These are phyloP conservation scores for Trichonephila clavipes DNA, from an alignment of 1,140 invertebrate species.

Conservation along the genomic window DNA sequence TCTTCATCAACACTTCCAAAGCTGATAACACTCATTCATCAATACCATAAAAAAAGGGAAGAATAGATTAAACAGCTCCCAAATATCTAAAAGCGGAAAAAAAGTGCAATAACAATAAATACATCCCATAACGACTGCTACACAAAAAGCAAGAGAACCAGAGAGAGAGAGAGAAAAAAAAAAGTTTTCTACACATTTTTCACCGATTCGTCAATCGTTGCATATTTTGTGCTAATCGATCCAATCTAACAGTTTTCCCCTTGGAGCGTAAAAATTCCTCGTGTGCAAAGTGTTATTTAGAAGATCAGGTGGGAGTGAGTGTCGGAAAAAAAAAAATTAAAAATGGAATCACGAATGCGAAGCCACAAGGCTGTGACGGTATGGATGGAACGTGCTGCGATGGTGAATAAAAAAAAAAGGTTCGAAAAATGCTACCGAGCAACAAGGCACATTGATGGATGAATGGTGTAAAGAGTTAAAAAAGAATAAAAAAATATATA, in stretches of 20 bases:
- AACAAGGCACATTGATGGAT: neutral
- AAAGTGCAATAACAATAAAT: too few species aligned
- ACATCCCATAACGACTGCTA: too few species aligned
- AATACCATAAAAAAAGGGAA: too few species aligned
- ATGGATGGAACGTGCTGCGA: neutral
- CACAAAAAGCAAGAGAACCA: too few species aligned
- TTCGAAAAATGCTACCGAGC: neutral
- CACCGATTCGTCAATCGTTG: neutral
- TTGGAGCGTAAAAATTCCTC: conserved; percentile 19
- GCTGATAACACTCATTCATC: too few species aligned
- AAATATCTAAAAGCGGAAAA: too few species aligned
- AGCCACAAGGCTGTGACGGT: neutral
- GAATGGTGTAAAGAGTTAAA: neutral
- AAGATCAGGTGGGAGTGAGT: neutral
- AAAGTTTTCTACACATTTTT: neutral
- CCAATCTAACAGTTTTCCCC: neutral
- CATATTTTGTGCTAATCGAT: conserved; percentile 10
- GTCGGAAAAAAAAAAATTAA: neutral
- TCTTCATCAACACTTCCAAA: too few species aligned
- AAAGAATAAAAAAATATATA: neutral
- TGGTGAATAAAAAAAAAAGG: neutral
- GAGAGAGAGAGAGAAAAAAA: too few species aligned
- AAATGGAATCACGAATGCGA: neutral
- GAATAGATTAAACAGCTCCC: too few species aligned
- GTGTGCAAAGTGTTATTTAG: conserved; percentile 37